phyloP scores from a whole-genome alignment of 2,797 vertebrate species.

The Sebastes diaconus region DNA sequence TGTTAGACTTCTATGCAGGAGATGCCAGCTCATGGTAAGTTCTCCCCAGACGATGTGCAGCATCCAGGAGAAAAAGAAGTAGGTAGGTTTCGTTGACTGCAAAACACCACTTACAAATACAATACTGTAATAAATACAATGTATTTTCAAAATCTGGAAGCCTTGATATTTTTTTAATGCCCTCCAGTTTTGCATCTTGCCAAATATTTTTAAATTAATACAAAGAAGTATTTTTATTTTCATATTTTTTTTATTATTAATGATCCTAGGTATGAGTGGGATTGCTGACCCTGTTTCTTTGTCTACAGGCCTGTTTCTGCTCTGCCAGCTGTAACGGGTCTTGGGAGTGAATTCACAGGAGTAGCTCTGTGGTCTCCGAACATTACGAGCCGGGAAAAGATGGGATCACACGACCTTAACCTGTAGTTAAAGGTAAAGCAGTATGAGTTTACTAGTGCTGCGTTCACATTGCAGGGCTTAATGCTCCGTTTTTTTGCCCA shows the following conservation, averaged over 20 bases:
- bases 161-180: background rate
- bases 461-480: too few relatives aligned
- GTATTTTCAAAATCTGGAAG: background rate
- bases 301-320: slow-evolving; percentile 8
- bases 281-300: background rate
- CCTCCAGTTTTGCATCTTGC: background rate
- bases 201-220: background rate
- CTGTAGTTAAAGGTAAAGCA: slow-evolving; percentile 7
- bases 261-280: background rate
- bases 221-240: background rate
- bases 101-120: background rate
- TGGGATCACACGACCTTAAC: background rate
- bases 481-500: too few relatives aligned
- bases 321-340: background rate
- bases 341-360: background rate
- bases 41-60: slow-evolving; percentile 29
- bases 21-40: slow-evolving; percentile 58
- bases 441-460: background rate
- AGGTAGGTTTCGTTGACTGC: background rate
- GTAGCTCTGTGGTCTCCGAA: background rate
- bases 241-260: background rate
- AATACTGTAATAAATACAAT: too few relatives aligned
- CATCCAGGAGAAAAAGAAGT: slow-evolving; percentile 26
- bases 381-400: background rate
- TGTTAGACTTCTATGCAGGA: slow-evolving; percentile 63